Evolutionary conservation across 2,797 vertebrate species (phyloP).

Genomic region (Melanogrammus aeglefinus): DNA sequence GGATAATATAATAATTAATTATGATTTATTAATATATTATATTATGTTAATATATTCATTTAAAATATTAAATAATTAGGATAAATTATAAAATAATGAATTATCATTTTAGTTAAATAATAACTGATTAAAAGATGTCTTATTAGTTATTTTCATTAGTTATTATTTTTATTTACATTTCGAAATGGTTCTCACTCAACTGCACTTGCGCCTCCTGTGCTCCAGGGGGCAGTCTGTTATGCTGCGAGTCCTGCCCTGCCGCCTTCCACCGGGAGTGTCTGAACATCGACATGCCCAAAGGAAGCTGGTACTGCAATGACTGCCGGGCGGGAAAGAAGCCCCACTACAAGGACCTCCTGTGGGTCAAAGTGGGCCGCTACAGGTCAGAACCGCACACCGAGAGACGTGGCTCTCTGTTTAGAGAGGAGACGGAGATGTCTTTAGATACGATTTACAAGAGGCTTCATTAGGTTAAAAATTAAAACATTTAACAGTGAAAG

Average conservation of each 20-base stretch:
- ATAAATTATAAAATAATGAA: no score
- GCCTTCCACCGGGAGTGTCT: constrained; percentile 97
- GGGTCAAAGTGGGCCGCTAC: constrained; percentile 97
- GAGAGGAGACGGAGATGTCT: neutral
- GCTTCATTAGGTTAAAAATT: neutral
- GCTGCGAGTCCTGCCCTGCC: constrained; percentile 96
- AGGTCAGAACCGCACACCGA: constrained; percentile 74
- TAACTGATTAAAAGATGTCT: no score
- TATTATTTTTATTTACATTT: no score
- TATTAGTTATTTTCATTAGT: no score
- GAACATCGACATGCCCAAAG: constrained; percentile 97
- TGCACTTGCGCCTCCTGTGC: constrained; percentile 10
- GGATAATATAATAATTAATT: no score
- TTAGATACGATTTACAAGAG: neutral
- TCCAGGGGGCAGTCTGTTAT: constrained; percentile 93
- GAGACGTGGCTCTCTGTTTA: neutral
- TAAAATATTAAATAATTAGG: no score
- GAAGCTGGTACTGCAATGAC: constrained; percentile 98
- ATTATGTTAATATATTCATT: no score
- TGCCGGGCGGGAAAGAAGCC: constrained; percentile 96
- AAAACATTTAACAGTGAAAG: no score
- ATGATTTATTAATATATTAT: no score
- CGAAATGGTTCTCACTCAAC: neutral
- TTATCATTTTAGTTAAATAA: no score
- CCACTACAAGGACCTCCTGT: constrained; percentile 93